Evolutionary conservation across 2,888 invertebrate genomes (phyloP), one percentile per base, ranked within the genome.

Genomic region (Leptinotarsa peninsularis): DNA sequence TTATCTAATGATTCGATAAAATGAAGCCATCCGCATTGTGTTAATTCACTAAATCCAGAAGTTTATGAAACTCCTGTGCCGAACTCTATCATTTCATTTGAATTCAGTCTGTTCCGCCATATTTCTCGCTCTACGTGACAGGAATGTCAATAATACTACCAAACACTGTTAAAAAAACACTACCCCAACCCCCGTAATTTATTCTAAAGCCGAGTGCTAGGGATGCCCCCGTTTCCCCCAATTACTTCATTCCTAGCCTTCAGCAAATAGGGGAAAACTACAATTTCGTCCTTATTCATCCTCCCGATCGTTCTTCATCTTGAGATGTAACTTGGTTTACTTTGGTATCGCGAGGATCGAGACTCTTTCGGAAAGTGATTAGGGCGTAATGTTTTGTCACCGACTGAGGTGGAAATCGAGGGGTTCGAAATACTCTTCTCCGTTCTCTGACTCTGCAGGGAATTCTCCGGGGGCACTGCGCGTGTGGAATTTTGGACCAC

Each of bases 221-320:
- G 43, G 60, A 43, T n/a, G n/a, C 63, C 63, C 43, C 63, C 33
- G 43, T n/a, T 63, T 3, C 71, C 66, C 79, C 77, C 82, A 81
- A 82, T 82, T 82, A 82, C 82, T 76, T 73, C 79, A 73, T 78
- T 78, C 78, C 78, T 79, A 78, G 80, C 81, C 81, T 73, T 73
- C 70, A 71, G 80, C 78, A 80, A 80, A 82, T 82, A 82, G 73
- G 77, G 80, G 78, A 76, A 72, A 72, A 72, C 72, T 76, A 54
- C 75, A 69, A 73, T 76, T 75, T 69, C 71, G 49, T 72, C 74
- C 78, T 43, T 23, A 49, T 70, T 49, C 58, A 70, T 70, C 18
- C 63, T 33, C 14, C 58, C 58, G 70, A 58, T 70, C 52, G 58
- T n/a, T 49, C 23, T 60, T 70, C 70, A 43, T 70, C 70, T 70